These are phyloP conservation scores for Caenorhabditis sp. DNA, from an alignment of 2,888 invertebrate genomes.

Conservation along the genomic window DNA sequence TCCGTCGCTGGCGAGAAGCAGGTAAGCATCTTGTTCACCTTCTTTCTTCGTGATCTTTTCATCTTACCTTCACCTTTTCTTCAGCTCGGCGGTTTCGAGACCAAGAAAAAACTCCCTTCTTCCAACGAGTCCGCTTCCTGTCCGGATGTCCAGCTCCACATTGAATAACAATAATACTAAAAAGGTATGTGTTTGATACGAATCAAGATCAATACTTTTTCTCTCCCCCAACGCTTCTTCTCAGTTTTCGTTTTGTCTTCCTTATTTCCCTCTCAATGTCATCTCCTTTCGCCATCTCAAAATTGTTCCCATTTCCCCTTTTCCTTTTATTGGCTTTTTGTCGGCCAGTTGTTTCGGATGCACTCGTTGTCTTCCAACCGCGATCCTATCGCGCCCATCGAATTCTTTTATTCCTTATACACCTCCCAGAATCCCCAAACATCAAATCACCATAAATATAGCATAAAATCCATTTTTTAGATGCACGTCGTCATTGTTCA, in stretches of 20 bases:
- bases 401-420: slow-evolving; percentile 28
- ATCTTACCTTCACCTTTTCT: slow-evolving; percentile 2
- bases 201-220: slow-evolving; percentile 6
- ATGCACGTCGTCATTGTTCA: slow-evolving; percentile 83
- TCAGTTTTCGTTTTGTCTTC: slow-evolving; percentile 34
- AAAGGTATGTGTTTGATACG: slow-evolving; percentile 25
- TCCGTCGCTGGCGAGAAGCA: slow-evolving; percentile 79
- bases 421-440: slow-evolving; percentile 5
- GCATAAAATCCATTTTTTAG: slow-evolving; percentile 24
- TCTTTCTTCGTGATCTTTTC: not conserved
- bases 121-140: slow-evolving; percentile 43
- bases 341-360: slow-evolving; percentile 56
- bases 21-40: slow-evolving; percentile 48
- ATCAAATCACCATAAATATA: not conserved
- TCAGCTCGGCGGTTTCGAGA: slow-evolving; percentile 56
- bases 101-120: slow-evolving; percentile 43
- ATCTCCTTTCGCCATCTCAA: slow-evolving; percentile 66
- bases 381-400: slow-evolving; percentile 59
- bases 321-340: slow-evolving; percentile 61
- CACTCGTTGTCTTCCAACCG: slow-evolving; percentile 46
- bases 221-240: not conserved
- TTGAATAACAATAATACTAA: slow-evolving; percentile 54
- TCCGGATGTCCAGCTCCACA: slow-evolving; percentile 63
- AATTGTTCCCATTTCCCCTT: slow-evolving; percentile 63
- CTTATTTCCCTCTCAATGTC: slow-evolving; percentile 38